These are phyloP conservation scores for Candidula unifasciata DNA, from an alignment of 2,888 invertebrate genomes.

Conservation along the genomic window DNA sequence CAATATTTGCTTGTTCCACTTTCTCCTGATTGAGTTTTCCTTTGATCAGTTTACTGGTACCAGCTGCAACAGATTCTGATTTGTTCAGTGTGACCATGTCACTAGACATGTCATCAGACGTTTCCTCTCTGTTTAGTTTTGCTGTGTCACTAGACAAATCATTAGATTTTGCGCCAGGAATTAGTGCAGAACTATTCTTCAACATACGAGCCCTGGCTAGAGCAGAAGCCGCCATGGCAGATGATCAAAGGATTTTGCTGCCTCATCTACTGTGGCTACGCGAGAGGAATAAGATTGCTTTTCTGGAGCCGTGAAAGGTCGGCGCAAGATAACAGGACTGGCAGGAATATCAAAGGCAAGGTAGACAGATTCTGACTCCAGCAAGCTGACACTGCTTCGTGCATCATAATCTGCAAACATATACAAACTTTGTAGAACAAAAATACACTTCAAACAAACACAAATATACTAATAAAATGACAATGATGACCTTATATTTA, in stretches of 20 bases:
- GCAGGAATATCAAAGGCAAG: constrained; percentile 65
- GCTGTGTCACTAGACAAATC: background rate
- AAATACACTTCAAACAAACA: background rate
- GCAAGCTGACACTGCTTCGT: constrained; percentile 66
- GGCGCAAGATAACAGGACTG: constrained; percentile 53
- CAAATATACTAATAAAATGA: too few species aligned
- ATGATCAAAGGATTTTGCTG: background rate
- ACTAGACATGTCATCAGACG: background rate
- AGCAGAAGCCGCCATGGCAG: constrained; percentile 39
- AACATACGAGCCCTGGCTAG: background rate
- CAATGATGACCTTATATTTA: too few species aligned
- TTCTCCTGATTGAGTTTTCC: constrained; percentile 48
- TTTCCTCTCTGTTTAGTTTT: background rate
- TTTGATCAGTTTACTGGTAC: constrained; percentile 49
- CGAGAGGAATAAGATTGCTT: background rate
- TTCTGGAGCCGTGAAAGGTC: constrained; percentile 66
- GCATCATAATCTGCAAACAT: constrained; percentile 63
- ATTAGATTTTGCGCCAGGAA: background rate
- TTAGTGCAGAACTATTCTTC: background rate
- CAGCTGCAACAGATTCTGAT: background rate
- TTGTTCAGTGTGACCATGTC: background rate
- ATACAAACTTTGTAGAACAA: background rate
- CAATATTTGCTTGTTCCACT: constrained; percentile 41
- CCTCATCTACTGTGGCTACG: background rate
- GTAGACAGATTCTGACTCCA: constrained; percentile 75